Evolutionary conservation across 2,888 invertebrate genomes (phyloP).

Genomic region (Augiades crinisus): DNA sequence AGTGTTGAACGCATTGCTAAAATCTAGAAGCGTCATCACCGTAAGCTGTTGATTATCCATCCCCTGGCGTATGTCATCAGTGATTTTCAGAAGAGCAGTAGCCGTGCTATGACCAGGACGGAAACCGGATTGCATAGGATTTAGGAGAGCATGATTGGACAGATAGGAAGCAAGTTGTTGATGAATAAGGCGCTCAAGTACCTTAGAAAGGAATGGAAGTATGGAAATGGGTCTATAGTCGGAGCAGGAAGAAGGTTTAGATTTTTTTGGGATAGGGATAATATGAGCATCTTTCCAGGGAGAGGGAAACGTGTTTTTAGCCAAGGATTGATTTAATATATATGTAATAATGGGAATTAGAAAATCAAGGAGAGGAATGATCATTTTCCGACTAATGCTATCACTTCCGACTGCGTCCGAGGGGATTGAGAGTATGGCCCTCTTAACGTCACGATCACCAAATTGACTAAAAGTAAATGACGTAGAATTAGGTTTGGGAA

Average conservation of each 20-base stretch:
- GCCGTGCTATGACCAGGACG: too few species aligned
- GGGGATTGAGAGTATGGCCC: slow-evolving; percentile 1
- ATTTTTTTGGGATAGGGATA: slow-evolving; percentile 1
- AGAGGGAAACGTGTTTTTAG: not conserved
- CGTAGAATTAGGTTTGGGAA: slow-evolving; percentile 15
- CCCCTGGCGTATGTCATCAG: too few species aligned
- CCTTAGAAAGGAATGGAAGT: not conserved
- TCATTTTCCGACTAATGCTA: slow-evolving; percentile 21
- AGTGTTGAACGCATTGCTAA: slow-evolving; percentile 4
- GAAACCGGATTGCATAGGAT: too few species aligned
- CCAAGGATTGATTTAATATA: not conserved
- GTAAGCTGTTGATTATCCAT: slow-evolving; percentile 4
- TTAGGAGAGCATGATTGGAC: not conserved
- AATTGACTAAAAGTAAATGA: slow-evolving; percentile 12
- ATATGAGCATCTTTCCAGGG: too few species aligned
- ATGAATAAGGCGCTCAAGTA: not conserved
- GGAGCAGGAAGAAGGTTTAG: not conserved
- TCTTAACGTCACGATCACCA: slow-evolving; percentile 16
- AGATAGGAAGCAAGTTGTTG: not conserved
- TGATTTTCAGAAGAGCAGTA: slow-evolving; percentile 12
- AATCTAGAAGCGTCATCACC: too few species aligned
- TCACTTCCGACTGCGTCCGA: slow-evolving; percentile 20
- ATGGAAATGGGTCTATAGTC: not conserved
- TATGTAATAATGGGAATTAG: not conserved
- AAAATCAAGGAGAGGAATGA: slow-evolving; percentile 12